phyloP scores from a whole-genome alignment of 1,140 invertebrate genomes.

The Aradophagus sp. region DNA sequence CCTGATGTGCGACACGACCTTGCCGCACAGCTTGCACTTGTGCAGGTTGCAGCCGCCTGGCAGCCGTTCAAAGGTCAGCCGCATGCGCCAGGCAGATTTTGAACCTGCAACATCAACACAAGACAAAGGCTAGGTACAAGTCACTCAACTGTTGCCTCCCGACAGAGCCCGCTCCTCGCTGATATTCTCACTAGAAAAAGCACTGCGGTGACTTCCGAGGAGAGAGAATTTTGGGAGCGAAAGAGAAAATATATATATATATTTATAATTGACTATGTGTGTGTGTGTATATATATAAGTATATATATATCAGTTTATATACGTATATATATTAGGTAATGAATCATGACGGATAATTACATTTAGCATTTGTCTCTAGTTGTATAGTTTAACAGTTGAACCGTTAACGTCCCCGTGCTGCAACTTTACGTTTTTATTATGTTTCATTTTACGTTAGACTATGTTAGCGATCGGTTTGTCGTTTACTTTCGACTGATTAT shows the following conservation, averaged over 20 bases:
- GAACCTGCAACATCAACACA: conserved; percentile 86
- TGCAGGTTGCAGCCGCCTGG: conserved; percentile 90
- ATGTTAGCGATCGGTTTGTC: too few relatives aligned
- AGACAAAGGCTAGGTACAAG: conserved; percentile 72
- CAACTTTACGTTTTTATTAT: too few relatives aligned
- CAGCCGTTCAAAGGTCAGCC: conserved; percentile 91
- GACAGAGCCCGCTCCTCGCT: conserved; percentile 59
- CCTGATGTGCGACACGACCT: conserved; percentile 92
- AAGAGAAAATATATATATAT: conserved; percentile 32
- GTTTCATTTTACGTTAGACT: too few relatives aligned
- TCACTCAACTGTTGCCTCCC: conserved; percentile 73
- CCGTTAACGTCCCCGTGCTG: too few relatives aligned
- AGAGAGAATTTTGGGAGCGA: conserved; percentile 44
- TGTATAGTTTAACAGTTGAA: too few relatives aligned
- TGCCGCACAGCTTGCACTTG: conserved; percentile 92
- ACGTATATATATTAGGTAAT: too few relatives aligned
- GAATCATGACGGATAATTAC: too few relatives aligned
- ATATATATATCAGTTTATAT: too few relatives aligned
- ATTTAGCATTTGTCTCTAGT: too few relatives aligned
- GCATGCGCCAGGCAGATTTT: conserved; percentile 90
- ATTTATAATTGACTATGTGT: conserved; percentile 35
- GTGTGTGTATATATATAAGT: conserved; percentile 16
- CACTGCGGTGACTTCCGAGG: conserved; percentile 29
- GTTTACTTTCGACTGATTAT: conserved; percentile 15
- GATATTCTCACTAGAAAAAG: conserved; percentile 27